Percentiles rank a stretch among this genome's conserved stretches.
These are phyloP conservation scores for Biston stratarius DNA, from an alignment of 2,888 invertebrate species.

Conservation along the genomic window DNA sequence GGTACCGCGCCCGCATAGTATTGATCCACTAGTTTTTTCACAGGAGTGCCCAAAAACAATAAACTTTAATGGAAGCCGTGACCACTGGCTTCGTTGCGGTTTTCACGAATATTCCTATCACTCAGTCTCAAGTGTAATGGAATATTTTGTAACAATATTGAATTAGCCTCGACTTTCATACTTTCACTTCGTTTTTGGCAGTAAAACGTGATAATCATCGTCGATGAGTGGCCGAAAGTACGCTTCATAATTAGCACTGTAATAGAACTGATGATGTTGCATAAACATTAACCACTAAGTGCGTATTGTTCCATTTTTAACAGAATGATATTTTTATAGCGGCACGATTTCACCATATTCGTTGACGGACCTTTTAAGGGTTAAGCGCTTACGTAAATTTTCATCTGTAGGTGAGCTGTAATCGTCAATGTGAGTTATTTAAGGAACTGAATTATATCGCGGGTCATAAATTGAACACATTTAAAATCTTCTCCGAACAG, in stretches of 20 bases:
- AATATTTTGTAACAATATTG: slow-evolving; percentile 22
- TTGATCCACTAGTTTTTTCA: slow-evolving; percentile 8
- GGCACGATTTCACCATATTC: slow-evolving; percentile 11
- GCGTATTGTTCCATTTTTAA: slow-evolving; percentile 11
- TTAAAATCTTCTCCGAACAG: no score
- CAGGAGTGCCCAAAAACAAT: slow-evolving; percentile 15
- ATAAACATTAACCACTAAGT: slow-evolving; percentile 1
- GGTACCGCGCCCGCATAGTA: slow-evolving; percentile 13
- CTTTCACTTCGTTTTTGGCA: slow-evolving; percentile 18
- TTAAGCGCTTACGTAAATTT: background rate
- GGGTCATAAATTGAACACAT: background rate
- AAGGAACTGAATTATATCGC: background rate
- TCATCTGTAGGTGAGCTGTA: background rate
- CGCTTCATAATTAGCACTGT: slow-evolving; percentile 8
- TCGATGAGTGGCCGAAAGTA: slow-evolving; percentile 18
- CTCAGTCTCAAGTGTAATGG: background rate
- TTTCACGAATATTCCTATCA: slow-evolving; percentile 13
- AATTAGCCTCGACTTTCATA: slow-evolving; percentile 21
- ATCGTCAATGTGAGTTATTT: background rate
- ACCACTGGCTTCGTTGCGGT: slow-evolving; percentile 11
- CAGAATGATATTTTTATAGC: slow-evolving; percentile 8
- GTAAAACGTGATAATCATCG: slow-evolving; percentile 17
- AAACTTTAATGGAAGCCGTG: slow-evolving; percentile 8
- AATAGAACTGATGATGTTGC: slow-evolving; percentile 3
- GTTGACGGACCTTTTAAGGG: background rate